Conservation (phyloP, 1,140 invertebrate genomes). For the Neodiprion fabricii region DNA sequence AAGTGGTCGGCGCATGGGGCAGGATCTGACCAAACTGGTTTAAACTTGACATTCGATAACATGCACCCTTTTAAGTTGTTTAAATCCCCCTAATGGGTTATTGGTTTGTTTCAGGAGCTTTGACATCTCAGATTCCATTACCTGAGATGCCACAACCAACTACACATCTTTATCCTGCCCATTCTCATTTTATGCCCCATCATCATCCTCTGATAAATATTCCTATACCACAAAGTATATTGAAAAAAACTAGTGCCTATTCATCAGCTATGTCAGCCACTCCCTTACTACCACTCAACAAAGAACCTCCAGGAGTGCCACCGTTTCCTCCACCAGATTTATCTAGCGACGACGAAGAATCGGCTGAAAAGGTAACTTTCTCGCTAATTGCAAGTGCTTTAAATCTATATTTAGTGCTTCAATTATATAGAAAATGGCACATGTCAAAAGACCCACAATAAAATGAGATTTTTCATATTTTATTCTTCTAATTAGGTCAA, state of each 20-base stretch:
- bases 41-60: too few species aligned
- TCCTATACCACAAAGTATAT: conserved; percentile 68
- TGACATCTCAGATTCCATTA: conserved; percentile 79
- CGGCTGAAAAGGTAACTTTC: conserved; percentile 49
- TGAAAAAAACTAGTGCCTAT: conserved; percentile 77
- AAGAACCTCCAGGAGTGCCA: conserved; percentile 87
- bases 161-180: conserved; percentile 58
- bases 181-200: conserved; percentile 54
- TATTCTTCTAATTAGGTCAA: not conserved
- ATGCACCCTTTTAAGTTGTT: not conserved
- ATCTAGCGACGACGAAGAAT: conserved; percentile 69
- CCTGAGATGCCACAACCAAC: conserved; percentile 71
- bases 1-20: too few species aligned
- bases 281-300: conserved; percentile 49
- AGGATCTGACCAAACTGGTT: too few species aligned
- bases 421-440: not conserved
- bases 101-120: conserved; percentile 60
- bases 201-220: conserved; percentile 59
- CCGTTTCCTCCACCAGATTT: conserved; percentile 81
- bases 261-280: conserved; percentile 52
- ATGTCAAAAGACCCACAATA: not conserved
- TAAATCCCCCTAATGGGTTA: conserved; percentile 38
- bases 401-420: conserved; percentile 22
- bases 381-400: not conserved
- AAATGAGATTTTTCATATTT: conserved; percentile 12